phyloP scores from a whole-genome alignment of 2,797 vertebrate species.

The Poeciliopsis gracilis region DNA sequence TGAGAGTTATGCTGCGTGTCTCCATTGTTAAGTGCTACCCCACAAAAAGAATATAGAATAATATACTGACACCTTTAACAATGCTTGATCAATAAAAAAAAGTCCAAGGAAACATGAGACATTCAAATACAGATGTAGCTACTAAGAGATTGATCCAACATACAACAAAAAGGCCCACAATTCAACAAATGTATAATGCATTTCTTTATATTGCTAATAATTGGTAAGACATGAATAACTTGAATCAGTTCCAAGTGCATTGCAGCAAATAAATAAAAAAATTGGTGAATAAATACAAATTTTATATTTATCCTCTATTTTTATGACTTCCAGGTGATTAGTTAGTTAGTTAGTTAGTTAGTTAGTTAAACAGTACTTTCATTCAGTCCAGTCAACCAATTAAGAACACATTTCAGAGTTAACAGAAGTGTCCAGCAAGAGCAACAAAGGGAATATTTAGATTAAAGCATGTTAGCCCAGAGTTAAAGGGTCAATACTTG shows the following conservation, averaged over 20 bases:
- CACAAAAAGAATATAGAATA: background rate
- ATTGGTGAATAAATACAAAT: background rate
- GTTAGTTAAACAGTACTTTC: background rate
- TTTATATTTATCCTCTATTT: background rate
- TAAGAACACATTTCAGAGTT: conserved; percentile 34
- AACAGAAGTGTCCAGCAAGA: conserved; percentile 19
- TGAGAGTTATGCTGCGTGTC: background rate
- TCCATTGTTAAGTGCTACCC: background rate
- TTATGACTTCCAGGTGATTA: background rate
- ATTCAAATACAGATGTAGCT: background rate
- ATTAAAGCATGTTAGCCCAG: background rate
- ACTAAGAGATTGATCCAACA: background rate
- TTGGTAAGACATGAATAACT: background rate
- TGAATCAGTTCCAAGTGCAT: background rate
- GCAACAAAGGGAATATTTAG: background rate
- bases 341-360: background rate
- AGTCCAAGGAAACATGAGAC: background rate
- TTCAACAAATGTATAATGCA: background rate
- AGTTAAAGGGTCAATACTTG: background rate
- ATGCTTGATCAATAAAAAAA: background rate
- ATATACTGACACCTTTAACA: background rate
- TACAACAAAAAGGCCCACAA: background rate
- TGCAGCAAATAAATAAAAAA: background rate
- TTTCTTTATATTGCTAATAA: background rate
- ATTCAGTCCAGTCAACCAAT: conserved; percentile 10